Base-by-base conservation (phyloP, 2,113 vertebrate genomes). In the Toxotes jaculatrix region DNA sequence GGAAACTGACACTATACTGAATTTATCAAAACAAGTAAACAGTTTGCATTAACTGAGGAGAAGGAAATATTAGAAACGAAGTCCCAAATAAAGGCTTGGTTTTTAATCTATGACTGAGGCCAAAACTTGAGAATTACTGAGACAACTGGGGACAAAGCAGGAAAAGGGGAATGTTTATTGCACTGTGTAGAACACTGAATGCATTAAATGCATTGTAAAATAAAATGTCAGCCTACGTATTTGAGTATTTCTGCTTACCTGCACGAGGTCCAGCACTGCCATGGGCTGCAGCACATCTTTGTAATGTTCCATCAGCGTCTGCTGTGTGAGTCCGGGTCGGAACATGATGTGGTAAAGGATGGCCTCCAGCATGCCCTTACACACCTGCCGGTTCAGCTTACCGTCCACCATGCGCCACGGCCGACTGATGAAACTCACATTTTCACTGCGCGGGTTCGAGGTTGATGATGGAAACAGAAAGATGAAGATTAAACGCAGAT, bases 321-420 rank as follows among this genome's bases (percentile, higher is more conserved):
- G 85, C 90, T 97, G 95, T 0, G 96, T 94, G 38, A 98, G 4
- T 0, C 97, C 98, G 0, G 98, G 98, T 53, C 87, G 92, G 1
- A 89, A 95, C 97, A 99, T 99, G 93, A 99, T 70, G 88, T 98
- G 97, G 80, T 94, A 95, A 1, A 99, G 94, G 73, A 99, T 16
- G 0, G 95, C 96, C 75, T 99, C 98, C 95, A 99, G 90, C 96
- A 99, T 98, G 9, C 97, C 98, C 75, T 99, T 99, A 72, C 96
- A 98, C 92, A 98, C 98, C 0, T 96, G 94, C 11, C 89, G 89
- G 86, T 99, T 99, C 86, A 99, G 86, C 0, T 86, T 96, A 14
- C 98, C 96, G 0, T 99, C 98, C 76, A 98, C 97, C 1, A 96
- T 92, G 38, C 98, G 95, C 98, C 98, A 99, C 0, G 98, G 98